Evolutionary conservation across 2,113 vertebrate species (phyloP).

Genomic region (Macrotis lagotis): DNA sequence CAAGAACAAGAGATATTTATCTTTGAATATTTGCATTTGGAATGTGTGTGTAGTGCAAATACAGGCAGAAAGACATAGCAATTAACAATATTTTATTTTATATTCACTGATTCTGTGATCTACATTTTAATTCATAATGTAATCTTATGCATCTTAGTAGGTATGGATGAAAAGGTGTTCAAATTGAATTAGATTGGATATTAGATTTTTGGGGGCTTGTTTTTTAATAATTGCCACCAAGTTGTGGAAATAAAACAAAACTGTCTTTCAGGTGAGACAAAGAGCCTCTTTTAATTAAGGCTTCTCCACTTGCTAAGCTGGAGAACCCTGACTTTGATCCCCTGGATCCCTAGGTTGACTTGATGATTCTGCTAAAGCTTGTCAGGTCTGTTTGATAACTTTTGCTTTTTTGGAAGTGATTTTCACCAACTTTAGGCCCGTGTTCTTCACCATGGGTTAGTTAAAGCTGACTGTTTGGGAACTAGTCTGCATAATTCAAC

Average conservation of each 20-base stretch:
- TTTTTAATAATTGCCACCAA: not conserved
- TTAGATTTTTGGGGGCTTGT: not conserved
- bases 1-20: slow-evolving; percentile 72
- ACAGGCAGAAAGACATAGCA: slow-evolving; percentile 74
- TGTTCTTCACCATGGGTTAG: slow-evolving; percentile 3
- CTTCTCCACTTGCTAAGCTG: not conserved
- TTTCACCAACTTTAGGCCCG: not conserved
- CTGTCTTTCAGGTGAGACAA: not conserved
- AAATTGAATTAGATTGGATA: slow-evolving; percentile 55
- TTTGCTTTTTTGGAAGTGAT: not conserved
- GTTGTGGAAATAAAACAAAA: not conserved
- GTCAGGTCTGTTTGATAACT: not conserved
- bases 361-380: not conserved
- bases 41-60: slow-evolving; percentile 75
- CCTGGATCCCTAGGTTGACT: not conserved
- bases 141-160: slow-evolving; percentile 67
- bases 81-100: slow-evolving; percentile 79
- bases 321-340: not conserved
- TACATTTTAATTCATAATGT: slow-evolving; percentile 74
- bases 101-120: slow-evolving; percentile 71
- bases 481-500: not conserved
- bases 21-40: slow-evolving; percentile 79
- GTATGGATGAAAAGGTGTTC: slow-evolving; percentile 59
- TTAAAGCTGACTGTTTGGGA: not conserved
- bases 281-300: not conserved